These are phyloP conservation scores for Acronicta aceris DNA, from an alignment of 2,888 invertebrate genomes.

Conservation along the genomic window DNA sequence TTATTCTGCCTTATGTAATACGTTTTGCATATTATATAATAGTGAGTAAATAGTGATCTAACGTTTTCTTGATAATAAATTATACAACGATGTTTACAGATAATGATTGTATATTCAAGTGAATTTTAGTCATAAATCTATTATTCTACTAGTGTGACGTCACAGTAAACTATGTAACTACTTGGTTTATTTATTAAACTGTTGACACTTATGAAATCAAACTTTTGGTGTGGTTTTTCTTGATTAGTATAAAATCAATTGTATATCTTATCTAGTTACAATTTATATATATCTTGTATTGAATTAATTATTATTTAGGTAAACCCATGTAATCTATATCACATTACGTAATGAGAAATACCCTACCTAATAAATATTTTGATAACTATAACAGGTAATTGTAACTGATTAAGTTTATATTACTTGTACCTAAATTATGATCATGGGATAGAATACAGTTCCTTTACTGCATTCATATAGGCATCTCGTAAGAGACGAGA, in stretches of 20 bases:
- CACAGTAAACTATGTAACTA: not conserved
- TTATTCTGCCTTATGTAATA: slow-evolving; percentile 42
- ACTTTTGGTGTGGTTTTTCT: too few species aligned
- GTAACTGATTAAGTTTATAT: not conserved
- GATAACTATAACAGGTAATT: not conserved
- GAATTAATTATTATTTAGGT: not conserved
- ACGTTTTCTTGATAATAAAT: slow-evolving; percentile 37
- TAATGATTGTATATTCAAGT: slow-evolving; percentile 25
- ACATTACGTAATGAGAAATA: not conserved
- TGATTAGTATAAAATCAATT: not conserved
- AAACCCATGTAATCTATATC: not conserved
- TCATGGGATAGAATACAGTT: too few species aligned
- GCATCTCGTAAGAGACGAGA: too few species aligned
- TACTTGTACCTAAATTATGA: not conserved
- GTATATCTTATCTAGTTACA: not conserved
- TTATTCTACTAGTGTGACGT: slow-evolving; percentile 19
- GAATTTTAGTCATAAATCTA: slow-evolving; percentile 18
- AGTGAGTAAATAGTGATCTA: slow-evolving; percentile 30
- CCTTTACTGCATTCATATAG: too few species aligned
- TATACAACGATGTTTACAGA: slow-evolving; percentile 12
- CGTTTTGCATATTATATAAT: slow-evolving; percentile 43
- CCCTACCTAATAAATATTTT: not conserved
- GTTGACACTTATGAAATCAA: too few species aligned
- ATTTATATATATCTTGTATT: not conserved
- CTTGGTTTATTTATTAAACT: too few species aligned